Percentiles rank a stretch among this genome's conserved stretches.
These are phyloP conservation scores for Orthonyx spaldingii DNA, from an alignment of 2,113 vertebrate species.

Conservation along the genomic window DNA sequence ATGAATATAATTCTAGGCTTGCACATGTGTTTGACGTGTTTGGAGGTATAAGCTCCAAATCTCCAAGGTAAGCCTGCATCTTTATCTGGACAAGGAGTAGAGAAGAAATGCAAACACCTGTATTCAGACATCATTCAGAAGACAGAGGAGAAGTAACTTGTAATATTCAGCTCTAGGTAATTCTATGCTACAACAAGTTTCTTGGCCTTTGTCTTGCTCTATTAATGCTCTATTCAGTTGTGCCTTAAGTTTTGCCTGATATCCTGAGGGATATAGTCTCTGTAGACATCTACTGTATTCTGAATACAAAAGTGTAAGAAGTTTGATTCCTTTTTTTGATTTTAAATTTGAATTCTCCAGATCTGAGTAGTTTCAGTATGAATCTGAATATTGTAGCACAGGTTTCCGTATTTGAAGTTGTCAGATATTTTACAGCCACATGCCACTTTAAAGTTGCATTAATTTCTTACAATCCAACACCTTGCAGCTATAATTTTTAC, in stretches of 20 bases:
- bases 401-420: background rate
- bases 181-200: background rate
- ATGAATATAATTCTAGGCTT: background rate
- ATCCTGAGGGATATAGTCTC: background rate
- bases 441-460: background rate
- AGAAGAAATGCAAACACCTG: background rate
- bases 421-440: background rate
- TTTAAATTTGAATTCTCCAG: background rate
- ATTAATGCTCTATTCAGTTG: background rate
- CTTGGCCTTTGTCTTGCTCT: background rate
- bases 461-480: background rate
- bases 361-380: background rate
- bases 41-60: background rate
- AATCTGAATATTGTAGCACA: background rate
- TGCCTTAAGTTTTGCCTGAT: background rate
- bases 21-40: accelerated
- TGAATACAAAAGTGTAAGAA: background rate
- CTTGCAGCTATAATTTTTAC: background rate
- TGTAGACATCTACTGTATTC: background rate
- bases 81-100: background rate
- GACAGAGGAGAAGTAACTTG: background rate
- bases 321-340: background rate
- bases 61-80: background rate
- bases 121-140: background rate
- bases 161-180: background rate